These are phyloP conservation scores for Ips nitidus DNA, from an alignment of 1,140 invertebrate genomes.

Conservation along the genomic window DNA sequence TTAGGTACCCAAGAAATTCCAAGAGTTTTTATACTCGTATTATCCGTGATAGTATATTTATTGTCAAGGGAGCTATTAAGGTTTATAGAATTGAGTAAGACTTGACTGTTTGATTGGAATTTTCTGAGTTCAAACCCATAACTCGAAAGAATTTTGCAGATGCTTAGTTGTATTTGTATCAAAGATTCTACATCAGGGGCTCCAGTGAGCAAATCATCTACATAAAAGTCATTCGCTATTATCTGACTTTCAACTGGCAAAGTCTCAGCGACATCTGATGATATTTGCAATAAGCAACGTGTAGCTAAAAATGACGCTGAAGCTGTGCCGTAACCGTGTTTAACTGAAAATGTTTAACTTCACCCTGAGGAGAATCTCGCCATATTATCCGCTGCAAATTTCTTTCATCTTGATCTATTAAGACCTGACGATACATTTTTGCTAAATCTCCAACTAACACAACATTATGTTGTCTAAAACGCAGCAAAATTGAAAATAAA, in stretches of 20 bases:
- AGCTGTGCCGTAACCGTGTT: slow-evolving; percentile 50
- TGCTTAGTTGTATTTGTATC: slow-evolving; percentile 14
- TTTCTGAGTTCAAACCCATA: slow-evolving; percentile 11
- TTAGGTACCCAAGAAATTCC: too few relatives aligned
- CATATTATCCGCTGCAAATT: slow-evolving; percentile 51
- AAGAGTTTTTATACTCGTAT: slow-evolving; percentile 4
- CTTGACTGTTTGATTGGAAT: slow-evolving; percentile 15
- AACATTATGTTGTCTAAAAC: slow-evolving; percentile 26
- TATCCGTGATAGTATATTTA: slow-evolving; percentile 7
- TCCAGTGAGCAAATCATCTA: slow-evolving; percentile 43
- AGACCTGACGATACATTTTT: slow-evolving; percentile 53
- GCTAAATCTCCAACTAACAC: slow-evolving; percentile 49
- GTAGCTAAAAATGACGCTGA: slow-evolving; percentile 46
- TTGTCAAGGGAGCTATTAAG: neutral
- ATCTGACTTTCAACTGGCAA: slow-evolving; percentile 36
- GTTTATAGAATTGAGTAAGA: slow-evolving; percentile 1
- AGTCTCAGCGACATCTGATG: slow-evolving; percentile 16
- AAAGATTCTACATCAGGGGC: slow-evolving; percentile 36
- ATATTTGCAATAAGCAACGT: slow-evolving; percentile 37
- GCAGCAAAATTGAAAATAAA: too few relatives aligned
- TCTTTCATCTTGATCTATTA: slow-evolving; percentile 40
- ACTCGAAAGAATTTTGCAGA: slow-evolving; percentile 41
- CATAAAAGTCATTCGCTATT: slow-evolving; percentile 11
- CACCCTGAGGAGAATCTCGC: slow-evolving; percentile 38
- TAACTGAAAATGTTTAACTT: slow-evolving; percentile 44